Evolutionary conservation across 2,888 invertebrate species (phyloP).

Genomic region (Conomelus anceps): DNA sequence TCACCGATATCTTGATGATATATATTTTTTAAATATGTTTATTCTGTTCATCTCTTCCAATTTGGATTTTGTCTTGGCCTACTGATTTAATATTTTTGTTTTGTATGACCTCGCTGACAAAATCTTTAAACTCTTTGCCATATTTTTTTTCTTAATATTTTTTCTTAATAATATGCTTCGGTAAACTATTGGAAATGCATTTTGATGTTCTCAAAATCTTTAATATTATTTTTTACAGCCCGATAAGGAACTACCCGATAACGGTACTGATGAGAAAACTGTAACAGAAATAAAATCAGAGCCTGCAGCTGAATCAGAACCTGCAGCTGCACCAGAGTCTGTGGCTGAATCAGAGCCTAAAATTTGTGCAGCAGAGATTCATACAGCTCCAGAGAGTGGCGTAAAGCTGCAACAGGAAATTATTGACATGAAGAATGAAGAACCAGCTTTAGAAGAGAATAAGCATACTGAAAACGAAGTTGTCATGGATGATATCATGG

Average conservation of each 20-base stretch:
- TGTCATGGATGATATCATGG: constrained; percentile 22
- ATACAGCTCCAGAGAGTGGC: not conserved
- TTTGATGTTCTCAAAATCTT: too few relatives aligned
- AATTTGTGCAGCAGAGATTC: not conserved
- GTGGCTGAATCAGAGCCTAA: not conserved
- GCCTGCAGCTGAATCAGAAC: not conserved
- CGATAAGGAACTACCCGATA: not conserved
- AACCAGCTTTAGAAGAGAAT: not conserved
- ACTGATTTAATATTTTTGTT: too few relatives aligned
- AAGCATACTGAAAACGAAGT: not conserved
- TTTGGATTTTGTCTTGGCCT: too few relatives aligned
- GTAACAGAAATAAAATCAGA: not conserved
- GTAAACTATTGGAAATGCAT: too few relatives aligned
- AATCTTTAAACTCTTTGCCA: too few relatives aligned
- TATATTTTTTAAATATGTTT: too few relatives aligned
- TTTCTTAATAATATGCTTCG: too few relatives aligned
- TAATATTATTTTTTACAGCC: not conserved
- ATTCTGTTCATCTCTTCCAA: too few relatives aligned
- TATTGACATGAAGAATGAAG: not conserved
- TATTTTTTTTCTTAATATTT: too few relatives aligned
- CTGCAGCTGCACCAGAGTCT: not conserved
- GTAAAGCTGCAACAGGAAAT: not conserved
- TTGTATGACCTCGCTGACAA: too few relatives aligned
- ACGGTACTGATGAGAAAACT: not conserved
- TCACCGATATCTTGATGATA: too few relatives aligned